phyloP scores from a whole-genome alignment of 2,888 invertebrate genomes.

The Lypha dubia region DNA sequence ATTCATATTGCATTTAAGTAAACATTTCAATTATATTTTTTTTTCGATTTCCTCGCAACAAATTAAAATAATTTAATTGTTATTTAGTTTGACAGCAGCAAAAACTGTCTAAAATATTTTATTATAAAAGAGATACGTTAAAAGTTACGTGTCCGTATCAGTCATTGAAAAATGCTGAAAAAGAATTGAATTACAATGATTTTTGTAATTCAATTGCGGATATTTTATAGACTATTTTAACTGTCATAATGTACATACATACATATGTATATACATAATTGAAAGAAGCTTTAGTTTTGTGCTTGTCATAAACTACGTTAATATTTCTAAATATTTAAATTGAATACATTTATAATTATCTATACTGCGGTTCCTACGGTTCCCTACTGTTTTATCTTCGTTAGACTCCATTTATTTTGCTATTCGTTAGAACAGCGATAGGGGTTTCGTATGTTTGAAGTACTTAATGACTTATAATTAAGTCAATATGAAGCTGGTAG shows the following conservation, averaged over 20 bases:
- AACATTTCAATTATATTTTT: constrained; percentile 6
- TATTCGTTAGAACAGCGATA: too few species aligned
- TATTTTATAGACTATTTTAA: not conserved
- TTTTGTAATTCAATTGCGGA: not conserved
- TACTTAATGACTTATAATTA: too few species aligned
- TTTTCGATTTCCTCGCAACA: not conserved
- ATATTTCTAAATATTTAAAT: too few species aligned
- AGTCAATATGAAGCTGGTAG: too few species aligned
- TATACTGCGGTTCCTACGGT: too few species aligned
- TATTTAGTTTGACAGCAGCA: constrained; percentile 64
- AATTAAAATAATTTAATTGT: constrained; percentile 67
- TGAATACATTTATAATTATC: too few species aligned
- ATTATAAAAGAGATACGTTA: not conserved
- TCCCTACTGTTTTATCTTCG: too few species aligned
- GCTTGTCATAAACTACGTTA: too few species aligned
- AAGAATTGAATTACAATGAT: constrained; percentile 20
- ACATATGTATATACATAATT: not conserved
- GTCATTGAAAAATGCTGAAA: constrained; percentile 15
- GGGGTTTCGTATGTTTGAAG: too few species aligned
- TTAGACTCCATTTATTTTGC: too few species aligned
- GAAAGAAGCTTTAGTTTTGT: too few species aligned
- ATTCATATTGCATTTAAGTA: not conserved
- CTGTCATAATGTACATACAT: not conserved
- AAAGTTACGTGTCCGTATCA: constrained; percentile 54
- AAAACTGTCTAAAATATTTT: constrained; percentile 64